phyloP scores from a whole-genome alignment of 2,888 invertebrate species.

The Gari tellinella region DNA sequence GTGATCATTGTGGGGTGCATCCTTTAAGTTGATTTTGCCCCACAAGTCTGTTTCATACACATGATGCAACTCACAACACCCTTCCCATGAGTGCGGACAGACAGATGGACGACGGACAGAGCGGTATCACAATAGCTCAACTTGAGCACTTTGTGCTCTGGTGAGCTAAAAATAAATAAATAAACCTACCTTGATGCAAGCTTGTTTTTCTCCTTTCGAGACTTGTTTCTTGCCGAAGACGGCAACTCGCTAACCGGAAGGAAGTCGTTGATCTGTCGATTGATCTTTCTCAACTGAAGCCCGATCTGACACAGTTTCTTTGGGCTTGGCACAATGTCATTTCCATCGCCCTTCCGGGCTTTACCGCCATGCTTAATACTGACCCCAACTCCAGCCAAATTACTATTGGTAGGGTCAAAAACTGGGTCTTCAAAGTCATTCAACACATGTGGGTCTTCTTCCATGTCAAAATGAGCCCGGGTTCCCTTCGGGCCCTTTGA shows the following conservation, averaged over 20 bases:
- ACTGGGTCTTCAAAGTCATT: slow-evolving; percentile 97
- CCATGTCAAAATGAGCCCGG: slow-evolving; percentile 86
- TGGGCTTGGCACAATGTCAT: slow-evolving; percentile 98
- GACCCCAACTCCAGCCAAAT: slow-evolving; percentile 63
- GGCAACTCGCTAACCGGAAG: slow-evolving; percentile 94
- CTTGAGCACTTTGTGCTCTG: too few relatives aligned
- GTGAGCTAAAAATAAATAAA: too few relatives aligned
- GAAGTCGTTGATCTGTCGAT: slow-evolving; percentile 97
- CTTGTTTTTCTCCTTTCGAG: slow-evolving; percentile 97
- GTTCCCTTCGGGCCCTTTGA: slow-evolving; percentile 99
- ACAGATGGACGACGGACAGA: too few relatives aligned
- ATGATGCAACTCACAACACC: too few relatives aligned
- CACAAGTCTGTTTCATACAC: too few relatives aligned
- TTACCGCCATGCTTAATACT: slow-evolving; percentile 80
- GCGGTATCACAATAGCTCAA: too few relatives aligned
- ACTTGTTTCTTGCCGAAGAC: slow-evolving; percentile 72
- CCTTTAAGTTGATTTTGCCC: too few relatives aligned
- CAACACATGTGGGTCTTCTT: slow-evolving; percentile 96
- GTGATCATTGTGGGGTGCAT: too few relatives aligned
- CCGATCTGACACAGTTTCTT: slow-evolving; percentile 95
- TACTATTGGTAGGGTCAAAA: slow-evolving; percentile 90
- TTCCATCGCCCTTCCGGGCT: slow-evolving; percentile 99
- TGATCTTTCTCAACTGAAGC: slow-evolving; percentile 95
- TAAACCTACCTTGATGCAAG: slow-evolving; percentile 93
- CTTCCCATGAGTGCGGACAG: too few relatives aligned